These are phyloP conservation scores for Bagarius yarrelli DNA, from an alignment of 2,113 vertebrate species.

Conservation along the genomic window DNA sequence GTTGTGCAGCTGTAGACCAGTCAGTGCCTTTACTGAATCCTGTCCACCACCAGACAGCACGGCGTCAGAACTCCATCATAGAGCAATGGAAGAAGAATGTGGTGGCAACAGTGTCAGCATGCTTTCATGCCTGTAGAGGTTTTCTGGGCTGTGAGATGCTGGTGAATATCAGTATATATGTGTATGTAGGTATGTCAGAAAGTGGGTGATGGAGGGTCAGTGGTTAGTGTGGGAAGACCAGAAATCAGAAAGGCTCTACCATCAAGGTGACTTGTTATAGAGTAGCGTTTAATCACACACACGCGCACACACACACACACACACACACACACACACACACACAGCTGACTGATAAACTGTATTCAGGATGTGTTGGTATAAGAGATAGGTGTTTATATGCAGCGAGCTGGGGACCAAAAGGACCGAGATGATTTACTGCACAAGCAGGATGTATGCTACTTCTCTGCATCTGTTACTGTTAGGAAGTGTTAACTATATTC, in stretches of 20 bases:
- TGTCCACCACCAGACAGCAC: too few relatives aligned
- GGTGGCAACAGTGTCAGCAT: too few relatives aligned
- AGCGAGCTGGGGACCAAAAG: not conserved
- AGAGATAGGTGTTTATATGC: not conserved
- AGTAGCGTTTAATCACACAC: conserved; percentile 61
- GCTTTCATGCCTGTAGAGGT: too few relatives aligned
- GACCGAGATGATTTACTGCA: not conserved
- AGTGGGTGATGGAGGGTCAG: not conserved
- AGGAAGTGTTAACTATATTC: not conserved
- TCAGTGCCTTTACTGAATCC: too few relatives aligned
- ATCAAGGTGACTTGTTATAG: conserved; percentile 65
- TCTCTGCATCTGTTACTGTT: not conserved
- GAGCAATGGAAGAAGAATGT: too few relatives aligned
- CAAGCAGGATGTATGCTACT: not conserved
- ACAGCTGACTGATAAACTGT: conserved; percentile 36
- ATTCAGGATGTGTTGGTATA: not conserved
- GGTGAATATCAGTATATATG: too few relatives aligned
- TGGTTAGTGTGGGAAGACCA: not conserved
- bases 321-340: too few relatives aligned
- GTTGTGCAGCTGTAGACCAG: too few relatives aligned
- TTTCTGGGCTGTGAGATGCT: too few relatives aligned
- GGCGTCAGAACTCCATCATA: too few relatives aligned
- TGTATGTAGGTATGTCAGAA: too few relatives aligned
- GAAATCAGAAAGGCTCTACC: not conserved
- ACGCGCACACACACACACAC: too few relatives aligned